Conservation (phyloP, 2,888 invertebrate genomes). For the Lepidocyrtinus sp. region DNA sequence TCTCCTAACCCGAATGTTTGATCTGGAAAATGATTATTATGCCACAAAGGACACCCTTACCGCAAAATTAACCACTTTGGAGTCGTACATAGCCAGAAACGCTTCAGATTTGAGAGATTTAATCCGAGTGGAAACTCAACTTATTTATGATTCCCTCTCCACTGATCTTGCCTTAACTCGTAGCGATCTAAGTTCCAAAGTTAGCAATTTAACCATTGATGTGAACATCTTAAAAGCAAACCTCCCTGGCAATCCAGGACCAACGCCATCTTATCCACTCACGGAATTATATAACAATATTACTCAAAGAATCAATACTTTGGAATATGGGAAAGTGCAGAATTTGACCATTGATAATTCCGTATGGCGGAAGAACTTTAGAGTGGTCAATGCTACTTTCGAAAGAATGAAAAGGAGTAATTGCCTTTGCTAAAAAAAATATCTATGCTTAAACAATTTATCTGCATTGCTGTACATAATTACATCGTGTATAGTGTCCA, state of each 20-base stretch:
- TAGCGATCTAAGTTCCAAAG: not conserved
- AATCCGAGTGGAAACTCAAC: not conserved
- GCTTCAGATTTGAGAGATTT: not conserved
- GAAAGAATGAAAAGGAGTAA: not conserved
- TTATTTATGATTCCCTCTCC: not conserved
- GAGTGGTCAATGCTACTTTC: constrained; percentile 34
- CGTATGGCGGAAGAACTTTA: constrained; percentile 38
- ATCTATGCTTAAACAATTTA: too few species aligned
- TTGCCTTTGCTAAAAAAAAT: not conserved
- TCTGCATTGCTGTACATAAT: too few species aligned
- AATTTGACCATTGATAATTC: constrained; percentile 28
- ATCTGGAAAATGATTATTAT: not conserved
- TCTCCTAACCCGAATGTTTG: not conserved
- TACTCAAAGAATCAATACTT: constrained; percentile 25
- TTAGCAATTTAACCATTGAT: not conserved
- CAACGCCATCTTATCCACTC: not conserved
- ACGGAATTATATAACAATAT: not conserved
- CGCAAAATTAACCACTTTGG: not conserved
- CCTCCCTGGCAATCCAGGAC: not conserved
- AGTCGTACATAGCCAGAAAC: not conserved
- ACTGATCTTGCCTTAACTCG: not conserved
- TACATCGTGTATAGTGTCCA: too few species aligned
- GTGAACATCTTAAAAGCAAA: not conserved
- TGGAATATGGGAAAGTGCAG: constrained; percentile 23
- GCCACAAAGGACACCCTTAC: not conserved